A percentile compares a stretch with the other conserved stretches of the same genome.
Evolutionary conservation across 2,888 invertebrate genomes (phyloP).

Genomic region (Apodemia zela): DNA sequence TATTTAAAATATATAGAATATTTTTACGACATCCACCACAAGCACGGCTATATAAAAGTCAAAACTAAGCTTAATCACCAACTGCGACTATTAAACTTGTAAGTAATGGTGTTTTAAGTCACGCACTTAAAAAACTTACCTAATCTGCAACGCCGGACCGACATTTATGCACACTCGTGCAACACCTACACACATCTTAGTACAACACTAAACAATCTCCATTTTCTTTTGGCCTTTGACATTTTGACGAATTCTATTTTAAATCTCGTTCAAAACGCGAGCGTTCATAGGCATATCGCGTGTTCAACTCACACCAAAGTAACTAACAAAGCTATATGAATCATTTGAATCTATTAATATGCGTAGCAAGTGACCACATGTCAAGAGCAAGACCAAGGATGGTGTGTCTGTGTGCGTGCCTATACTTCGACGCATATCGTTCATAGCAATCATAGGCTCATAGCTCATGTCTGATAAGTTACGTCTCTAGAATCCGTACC

Average conservation of each 20-base stretch:
- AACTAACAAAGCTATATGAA: slow-evolving; percentile 59
- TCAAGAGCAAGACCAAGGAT: slow-evolving; percentile 69
- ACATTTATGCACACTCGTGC: slow-evolving; percentile 47
- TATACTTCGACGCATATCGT: slow-evolving; percentile 35
- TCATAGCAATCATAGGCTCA: no score
- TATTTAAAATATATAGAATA: no score
- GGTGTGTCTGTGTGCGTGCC: slow-evolving; percentile 43
- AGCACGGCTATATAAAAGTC: neutral
- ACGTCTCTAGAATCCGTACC: slow-evolving; percentile 2
- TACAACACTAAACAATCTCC: slow-evolving; percentile 29
- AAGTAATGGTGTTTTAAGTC: neutral
- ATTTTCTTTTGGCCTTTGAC: slow-evolving; percentile 26
- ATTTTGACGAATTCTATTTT: slow-evolving; percentile 28
- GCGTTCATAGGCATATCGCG: slow-evolving; percentile 53
- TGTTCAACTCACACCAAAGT: slow-evolving; percentile 58
- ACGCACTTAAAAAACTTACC: slow-evolving; percentile 39
- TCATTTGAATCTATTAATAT: slow-evolving; percentile 75
- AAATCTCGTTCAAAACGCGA: slow-evolving; percentile 30
- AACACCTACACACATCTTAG: slow-evolving; percentile 29
- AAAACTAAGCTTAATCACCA: neutral
- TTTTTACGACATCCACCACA: no score
- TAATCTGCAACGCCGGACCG: slow-evolving; percentile 46
- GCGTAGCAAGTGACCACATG: slow-evolving; percentile 74
- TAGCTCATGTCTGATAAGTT: slow-evolving; percentile 28
- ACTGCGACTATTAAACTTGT: no score